Evolutionary conservation across 2,888 invertebrate genomes (phyloP).

Genomic region (Merodon equestris): DNA sequence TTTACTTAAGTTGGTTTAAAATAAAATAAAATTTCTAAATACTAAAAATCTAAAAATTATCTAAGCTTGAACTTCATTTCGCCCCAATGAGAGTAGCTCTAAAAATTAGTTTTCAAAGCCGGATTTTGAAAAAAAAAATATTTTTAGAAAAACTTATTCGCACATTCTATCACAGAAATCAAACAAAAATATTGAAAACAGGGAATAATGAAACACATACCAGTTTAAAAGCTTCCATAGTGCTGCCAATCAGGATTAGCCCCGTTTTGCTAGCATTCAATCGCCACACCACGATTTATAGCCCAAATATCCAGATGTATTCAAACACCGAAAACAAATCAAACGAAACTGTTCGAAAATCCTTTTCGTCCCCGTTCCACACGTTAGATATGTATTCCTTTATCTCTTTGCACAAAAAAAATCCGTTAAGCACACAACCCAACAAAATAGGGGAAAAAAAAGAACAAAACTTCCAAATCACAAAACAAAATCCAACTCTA

Average conservation of each 20-base stretch:
- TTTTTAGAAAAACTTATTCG: no score
- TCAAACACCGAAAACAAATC: slow-evolving; percentile 16
- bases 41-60: no score
- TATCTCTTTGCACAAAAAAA: slow-evolving; percentile 20
- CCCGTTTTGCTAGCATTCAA: slow-evolving; percentile 17
- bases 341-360: slow-evolving; percentile 11
- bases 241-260: slow-evolving; percentile 9
- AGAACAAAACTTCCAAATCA: slow-evolving; percentile 34
- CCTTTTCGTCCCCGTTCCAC: no score
- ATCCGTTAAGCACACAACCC: slow-evolving; percentile 46
- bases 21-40: no score
- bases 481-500: slow-evolving; percentile 43
- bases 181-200: no score
- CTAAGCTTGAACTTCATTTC: no score
- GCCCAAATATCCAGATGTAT: slow-evolving; percentile 16
- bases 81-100: no score
- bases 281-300: slow-evolving; percentile 39
- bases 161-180: no score
- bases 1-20: no score
- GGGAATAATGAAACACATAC: slow-evolving; percentile 23
- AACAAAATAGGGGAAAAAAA: no score
- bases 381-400: no score
- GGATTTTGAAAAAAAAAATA: slow-evolving; percentile 2
- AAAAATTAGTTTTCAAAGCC: no score
- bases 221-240: slow-evolving; percentile 48